Conservation (phyloP, 2,797 vertebrate genomes). For the Mustela erminea region DNA sequence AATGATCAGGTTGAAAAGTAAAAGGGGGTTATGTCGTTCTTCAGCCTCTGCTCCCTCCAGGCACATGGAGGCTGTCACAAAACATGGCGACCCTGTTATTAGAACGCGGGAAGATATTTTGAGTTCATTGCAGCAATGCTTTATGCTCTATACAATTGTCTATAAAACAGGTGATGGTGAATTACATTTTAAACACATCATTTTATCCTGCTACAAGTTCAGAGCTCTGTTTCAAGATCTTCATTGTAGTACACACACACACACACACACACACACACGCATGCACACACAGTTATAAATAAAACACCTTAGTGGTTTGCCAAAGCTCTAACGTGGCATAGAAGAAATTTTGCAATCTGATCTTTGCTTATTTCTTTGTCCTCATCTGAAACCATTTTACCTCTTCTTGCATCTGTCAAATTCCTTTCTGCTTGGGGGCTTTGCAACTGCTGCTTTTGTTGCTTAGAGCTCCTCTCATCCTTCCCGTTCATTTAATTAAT, state of each 20-base stretch:
- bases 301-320: neutral
- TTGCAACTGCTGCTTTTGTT: neutral
- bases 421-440: neutral
- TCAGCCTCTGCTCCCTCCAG: neutral
- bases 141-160: slow-evolving; percentile 27
- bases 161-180: slow-evolving; percentile 15
- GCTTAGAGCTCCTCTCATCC: neutral
- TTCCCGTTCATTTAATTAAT: neutral
- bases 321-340: neutral
- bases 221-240: neutral
- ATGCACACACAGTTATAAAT: neutral
- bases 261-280: neutral
- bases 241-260: neutral
- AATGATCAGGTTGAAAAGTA: rapidly evolving
- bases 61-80: neutral
- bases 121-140: neutral
- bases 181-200: neutral
- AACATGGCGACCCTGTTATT: neutral
- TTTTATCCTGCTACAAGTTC: neutral
- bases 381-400: neutral
- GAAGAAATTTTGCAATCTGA: neutral
- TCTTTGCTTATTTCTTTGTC: neutral
- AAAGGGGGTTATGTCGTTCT: rapidly evolving
- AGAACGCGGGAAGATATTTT: neutral
- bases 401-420: neutral